Evolutionary conservation across 2,113 vertebrate species (phyloP), one percentile per base, ranked within the genome.

Genomic region (Rynchops niger): DNA sequence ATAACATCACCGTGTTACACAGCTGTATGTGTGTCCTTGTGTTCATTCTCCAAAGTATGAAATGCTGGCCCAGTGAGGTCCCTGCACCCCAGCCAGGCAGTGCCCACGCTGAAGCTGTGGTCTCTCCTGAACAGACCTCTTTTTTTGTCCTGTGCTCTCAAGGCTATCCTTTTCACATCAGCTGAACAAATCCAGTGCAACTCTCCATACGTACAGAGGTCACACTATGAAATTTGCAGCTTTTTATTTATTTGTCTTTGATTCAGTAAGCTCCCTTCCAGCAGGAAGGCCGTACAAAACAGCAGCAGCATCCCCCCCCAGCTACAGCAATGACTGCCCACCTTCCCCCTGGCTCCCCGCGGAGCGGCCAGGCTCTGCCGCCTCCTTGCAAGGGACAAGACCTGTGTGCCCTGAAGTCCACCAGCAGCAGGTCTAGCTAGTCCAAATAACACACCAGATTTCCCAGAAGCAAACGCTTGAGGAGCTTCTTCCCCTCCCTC

Each of bases 391-490:
- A 56, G 32, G 40, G 36, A 21, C 55, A 16, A 36, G 15, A 5
- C 6, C 25, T 21, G 6, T 11, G 22, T 21, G 13, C 2, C 26
- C 2, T 29, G 12, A 40, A n/a, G 23, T 10, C 15, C 0, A 0
- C 36, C 29, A 34, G 43, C 3, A 6, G 58, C 65, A 74, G 53
- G 12, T 56, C 69, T 36, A 8, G 32, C 25, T 34, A 0, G 12
- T 53, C 47, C 79, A 72, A 74, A 29, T 5, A 62, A 53, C 61
- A 58, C 20, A 23, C 16, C 3, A 10, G 25, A 62, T 27, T 11
- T 22, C 56, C 40, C 58, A 38, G 49, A n/a, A 71, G 16, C 32
- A 71, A 82, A 56, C 2, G 10, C 42, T 5, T 9, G 66, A 93
- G 61, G 71, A 93, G 56, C 74, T 58, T 25, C 67, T 52, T 38